phyloP scores from a whole-genome alignment of 1,140 invertebrate genomes.

The Aleiodes sp. region DNA sequence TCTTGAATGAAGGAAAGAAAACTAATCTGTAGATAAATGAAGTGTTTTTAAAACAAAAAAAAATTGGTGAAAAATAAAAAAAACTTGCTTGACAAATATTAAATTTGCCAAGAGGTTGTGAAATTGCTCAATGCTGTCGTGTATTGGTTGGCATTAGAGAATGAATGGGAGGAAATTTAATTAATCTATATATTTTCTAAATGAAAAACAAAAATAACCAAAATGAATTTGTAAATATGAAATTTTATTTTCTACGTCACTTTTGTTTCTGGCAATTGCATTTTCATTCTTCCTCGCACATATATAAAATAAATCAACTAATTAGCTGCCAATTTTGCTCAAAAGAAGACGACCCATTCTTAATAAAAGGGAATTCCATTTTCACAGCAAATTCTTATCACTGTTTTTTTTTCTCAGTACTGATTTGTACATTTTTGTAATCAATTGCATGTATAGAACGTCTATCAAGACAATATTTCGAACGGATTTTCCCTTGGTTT shows the following conservation, averaged over 20 bases:
- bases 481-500: no score
- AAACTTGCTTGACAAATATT: not conserved
- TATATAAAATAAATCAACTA: not conserved
- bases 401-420: not conserved
- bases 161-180: not conserved
- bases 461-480: no score
- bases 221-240: not conserved
- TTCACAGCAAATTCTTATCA: not conserved
- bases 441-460: no score
- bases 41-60: no score
- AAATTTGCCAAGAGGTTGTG: not conserved
- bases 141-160: not conserved
- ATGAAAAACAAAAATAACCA: not conserved
- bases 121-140: not conserved
- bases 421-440: not conserved
- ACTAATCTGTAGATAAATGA: not conserved
- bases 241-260: not conserved
- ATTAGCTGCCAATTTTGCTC: conserved; percentile 9
- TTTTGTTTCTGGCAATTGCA: not conserved
- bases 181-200: conserved; percentile 1
- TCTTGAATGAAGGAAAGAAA: not conserved
- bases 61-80: not conserved
- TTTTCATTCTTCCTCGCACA: not conserved
- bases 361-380: no score
- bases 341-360: not conserved